Base-by-base conservation (phyloP, 2,797 vertebrate genomes). In the Eulemur mongoz region DNA sequence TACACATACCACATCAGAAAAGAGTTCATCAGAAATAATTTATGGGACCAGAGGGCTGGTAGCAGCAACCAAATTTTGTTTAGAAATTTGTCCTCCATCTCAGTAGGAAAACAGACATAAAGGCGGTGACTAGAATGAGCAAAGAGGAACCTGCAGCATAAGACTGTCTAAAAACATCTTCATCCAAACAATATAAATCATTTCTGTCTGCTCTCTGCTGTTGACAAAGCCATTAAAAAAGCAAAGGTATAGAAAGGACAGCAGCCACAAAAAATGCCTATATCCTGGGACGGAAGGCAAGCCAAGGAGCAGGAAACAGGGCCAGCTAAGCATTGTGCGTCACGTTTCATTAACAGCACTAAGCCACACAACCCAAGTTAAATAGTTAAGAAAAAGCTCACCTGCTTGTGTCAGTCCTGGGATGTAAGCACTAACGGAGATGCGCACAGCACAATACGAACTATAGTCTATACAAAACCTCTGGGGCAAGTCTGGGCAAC, bases 211-310 rank as follows among this genome's bases (percentile, higher is more conserved):
- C 0, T 12, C 63, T 72, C 50, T 52, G 23, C 80, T 78, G 67
- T 86, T 91, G 45, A 79, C 65, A 81, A 94, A 94, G 25, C 38
- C 73, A 80, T 73, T 96, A 45, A 91, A 94, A 96, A 88, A 45
- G 48, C 38, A 88, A 81, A 88, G 61, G 76, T 57, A 95, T 84
- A 93, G 72, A 83, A 95, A 95, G 76, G 50, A 91, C n/a, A 91
- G 38, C 1, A 12, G 43, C 50, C 61, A 82, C 54, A 48, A 57
- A 78, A 95, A 80, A 67, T 57, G 38, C 65, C 72, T 38, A 32
- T 67, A 43, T 88, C 40, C 83, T 59, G 57, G 45, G 50, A 73
- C 20, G 15, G 48, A 95, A 87, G 65, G 76, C 85, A 95, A 87
- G 65, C 72, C 81, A 45, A 85, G 23, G 40, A 89, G 52, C 61